Evolutionary conservation across 2,888 invertebrate genomes (phyloP).

Genomic region (Brenthis daphne): DNA sequence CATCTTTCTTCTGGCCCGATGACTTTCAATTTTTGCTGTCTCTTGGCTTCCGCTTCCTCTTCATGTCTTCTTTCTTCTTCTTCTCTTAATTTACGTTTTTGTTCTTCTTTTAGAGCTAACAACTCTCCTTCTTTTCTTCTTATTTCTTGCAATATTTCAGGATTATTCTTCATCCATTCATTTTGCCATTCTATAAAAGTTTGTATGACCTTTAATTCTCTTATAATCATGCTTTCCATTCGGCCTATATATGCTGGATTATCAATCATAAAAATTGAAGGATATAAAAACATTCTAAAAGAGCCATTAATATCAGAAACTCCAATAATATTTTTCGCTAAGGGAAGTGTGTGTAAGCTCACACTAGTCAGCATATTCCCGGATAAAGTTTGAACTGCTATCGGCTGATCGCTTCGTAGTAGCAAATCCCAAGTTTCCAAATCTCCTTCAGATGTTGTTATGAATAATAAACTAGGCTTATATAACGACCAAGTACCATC

Average conservation of each 20-base stretch:
- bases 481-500: conserved; percentile 89
- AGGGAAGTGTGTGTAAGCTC: conserved; percentile 80
- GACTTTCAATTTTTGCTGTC: conserved; percentile 63
- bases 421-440: conserved; percentile 92
- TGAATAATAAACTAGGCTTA: conserved; percentile 86
- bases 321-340: conserved; percentile 84
- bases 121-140: conserved; percentile 68
- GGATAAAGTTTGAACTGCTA: conserved; percentile 85
- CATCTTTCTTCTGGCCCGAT: conserved; percentile 80
- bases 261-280: conserved; percentile 76
- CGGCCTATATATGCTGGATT: conserved; percentile 65
- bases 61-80: conserved; percentile 74
- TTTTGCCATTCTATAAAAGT: conserved; percentile 83
- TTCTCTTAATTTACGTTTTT: conserved; percentile 63
- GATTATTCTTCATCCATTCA: conserved; percentile 77
- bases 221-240: conserved; percentile 71
- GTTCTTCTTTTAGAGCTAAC: conserved; percentile 70
- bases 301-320: conserved; percentile 87
- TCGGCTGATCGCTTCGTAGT: conserved; percentile 85
- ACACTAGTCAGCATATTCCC: conserved; percentile 85
- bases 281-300: conserved; percentile 84
- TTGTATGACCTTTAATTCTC: conserved; percentile 78
- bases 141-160: conserved; percentile 64
- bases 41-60: conserved; percentile 76
- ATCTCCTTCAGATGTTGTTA: conserved; percentile 87